Evolutionary conservation across 2,888 invertebrate genomes (phyloP), one percentile per base, ranked within the genome.

Genomic region (Limnephilus auricula): DNA sequence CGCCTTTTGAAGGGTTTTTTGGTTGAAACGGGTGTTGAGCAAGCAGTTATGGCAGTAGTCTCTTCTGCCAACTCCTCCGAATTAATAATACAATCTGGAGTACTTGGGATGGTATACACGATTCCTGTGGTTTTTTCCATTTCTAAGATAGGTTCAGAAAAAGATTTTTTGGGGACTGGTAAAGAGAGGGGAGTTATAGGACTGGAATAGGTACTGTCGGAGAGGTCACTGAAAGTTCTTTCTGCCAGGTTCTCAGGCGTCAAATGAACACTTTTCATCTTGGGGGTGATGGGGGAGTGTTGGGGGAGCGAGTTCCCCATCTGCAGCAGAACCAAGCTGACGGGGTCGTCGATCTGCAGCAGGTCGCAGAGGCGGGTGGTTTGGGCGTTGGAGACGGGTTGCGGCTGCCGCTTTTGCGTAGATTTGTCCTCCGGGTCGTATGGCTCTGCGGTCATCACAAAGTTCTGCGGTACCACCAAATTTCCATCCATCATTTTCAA

Each of bases 321-420:
- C 85, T 92, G 91, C 34, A 92, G 82, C 94, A 97, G 94, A 0
- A 97, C 94, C 79, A 98, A 95, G 93, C 96, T 96, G 25, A 98
- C 95, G 0, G 99, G 99, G 95, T 99, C 99, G 94, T 98, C 98
- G 91, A 99, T 97, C 0, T 97, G 97, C 79, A 98, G 94, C 92
- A 94, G 96, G 86, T 97, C 96, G 94, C 98, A 98, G 83, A 98
- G 96, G 30, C 95, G 94, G 25, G 96, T 95, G 13, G 98, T 98
- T 94, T 98, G 98, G 25, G 97, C 96, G 94, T 98, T 98, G 50
- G 96, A 94, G 93, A 96, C 94, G 4, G 97, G 96, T 84, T 95
- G 95, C 25, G 95, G 95, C 89, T 96, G 96, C 12, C 89, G 83
- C 79, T 92, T 91, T 82, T 94, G 93, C 31, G 94, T 93, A 90